phyloP scores from a whole-genome alignment of 2,113 vertebrate genomes.

The Opisthocomus hoazin region DNA sequence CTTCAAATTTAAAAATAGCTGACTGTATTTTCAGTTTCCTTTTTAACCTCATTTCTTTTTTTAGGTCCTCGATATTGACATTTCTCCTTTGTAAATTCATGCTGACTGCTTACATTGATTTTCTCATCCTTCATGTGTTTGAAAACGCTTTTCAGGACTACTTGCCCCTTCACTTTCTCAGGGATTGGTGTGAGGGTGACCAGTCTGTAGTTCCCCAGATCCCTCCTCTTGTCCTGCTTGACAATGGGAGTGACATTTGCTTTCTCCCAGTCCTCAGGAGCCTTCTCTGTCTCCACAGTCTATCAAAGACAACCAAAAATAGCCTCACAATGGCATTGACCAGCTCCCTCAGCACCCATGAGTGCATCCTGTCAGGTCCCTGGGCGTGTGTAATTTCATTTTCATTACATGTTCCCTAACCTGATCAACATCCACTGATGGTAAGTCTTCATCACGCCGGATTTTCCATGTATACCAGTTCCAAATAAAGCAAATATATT shows the following conservation, averaged over 20 bases:
- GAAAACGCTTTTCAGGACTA: not conserved
- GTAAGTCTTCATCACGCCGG: not conserved
- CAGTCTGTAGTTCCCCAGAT: not conserved
- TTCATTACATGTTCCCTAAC: not conserved
- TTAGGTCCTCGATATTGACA: not conserved
- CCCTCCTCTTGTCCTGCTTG: not conserved
- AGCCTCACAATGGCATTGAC: not conserved
- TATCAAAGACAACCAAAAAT: not conserved
- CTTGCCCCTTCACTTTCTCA: not conserved
- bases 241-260: not conserved
- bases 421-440: not conserved
- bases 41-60: not conserved
- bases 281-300: not conserved
- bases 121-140: not conserved
- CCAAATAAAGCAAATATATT: not conserved
- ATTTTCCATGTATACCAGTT: not conserved
- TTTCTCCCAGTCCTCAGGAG: not conserved
- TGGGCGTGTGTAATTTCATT: not conserved
- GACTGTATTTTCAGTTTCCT: not conserved
- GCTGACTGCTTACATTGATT: not conserved
- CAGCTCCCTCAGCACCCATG: not conserved
- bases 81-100: not conserved
- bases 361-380: not conserved
- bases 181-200: not conserved
- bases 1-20: not conserved